These are phyloP conservation scores for Aphaenogaster ashmeadi DNA, from an alignment of 1,140 invertebrate genomes.

Conservation along the genomic window DNA sequence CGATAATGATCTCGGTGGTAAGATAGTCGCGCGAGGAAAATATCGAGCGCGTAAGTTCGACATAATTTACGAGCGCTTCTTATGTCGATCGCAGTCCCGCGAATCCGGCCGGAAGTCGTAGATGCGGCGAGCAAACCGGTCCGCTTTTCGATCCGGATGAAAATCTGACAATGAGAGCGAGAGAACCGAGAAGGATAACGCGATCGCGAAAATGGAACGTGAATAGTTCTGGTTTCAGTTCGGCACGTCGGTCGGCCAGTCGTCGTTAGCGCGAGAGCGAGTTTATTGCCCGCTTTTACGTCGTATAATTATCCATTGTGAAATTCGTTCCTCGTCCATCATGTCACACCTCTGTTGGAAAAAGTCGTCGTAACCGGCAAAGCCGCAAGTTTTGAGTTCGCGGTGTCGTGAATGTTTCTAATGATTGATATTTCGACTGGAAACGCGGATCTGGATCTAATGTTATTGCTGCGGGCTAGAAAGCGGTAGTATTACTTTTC, in stretches of 20 bases:
- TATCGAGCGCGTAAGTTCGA: slow-evolving; percentile 36
- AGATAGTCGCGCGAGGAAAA: slow-evolving; percentile 29
- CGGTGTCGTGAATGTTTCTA: slow-evolving; percentile 18
- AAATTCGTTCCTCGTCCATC: slow-evolving; percentile 37
- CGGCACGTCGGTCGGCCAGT: background rate
- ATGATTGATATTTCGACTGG: slow-evolving; percentile 44
- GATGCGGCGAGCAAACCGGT: slow-evolving; percentile 5
- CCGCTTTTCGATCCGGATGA: slow-evolving; percentile 28
- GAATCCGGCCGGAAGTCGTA: slow-evolving; percentile 59
- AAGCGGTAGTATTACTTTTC: slow-evolving; percentile 33
- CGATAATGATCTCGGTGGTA: slow-evolving; percentile 68
- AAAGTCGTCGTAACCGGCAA: background rate
- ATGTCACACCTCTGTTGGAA: background rate
- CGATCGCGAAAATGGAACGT: slow-evolving; percentile 1
- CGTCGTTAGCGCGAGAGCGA: slow-evolving; percentile 3
- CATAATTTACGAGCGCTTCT: slow-evolving; percentile 61
- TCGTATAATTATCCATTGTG: slow-evolving; percentile 58
- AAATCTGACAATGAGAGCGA: background rate
- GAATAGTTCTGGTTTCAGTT: slow-evolving; percentile 32
- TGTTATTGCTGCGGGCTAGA: slow-evolving; percentile 31
- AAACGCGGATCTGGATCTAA: slow-evolving; percentile 28
- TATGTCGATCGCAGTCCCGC: background rate
- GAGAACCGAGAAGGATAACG: background rate
- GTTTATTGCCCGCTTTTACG: slow-evolving; percentile 32
- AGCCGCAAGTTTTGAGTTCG: slow-evolving; percentile 22